phyloP scores from a whole-genome alignment of 2,113 vertebrate genomes.

The Prochilodus magdalenae region DNA sequence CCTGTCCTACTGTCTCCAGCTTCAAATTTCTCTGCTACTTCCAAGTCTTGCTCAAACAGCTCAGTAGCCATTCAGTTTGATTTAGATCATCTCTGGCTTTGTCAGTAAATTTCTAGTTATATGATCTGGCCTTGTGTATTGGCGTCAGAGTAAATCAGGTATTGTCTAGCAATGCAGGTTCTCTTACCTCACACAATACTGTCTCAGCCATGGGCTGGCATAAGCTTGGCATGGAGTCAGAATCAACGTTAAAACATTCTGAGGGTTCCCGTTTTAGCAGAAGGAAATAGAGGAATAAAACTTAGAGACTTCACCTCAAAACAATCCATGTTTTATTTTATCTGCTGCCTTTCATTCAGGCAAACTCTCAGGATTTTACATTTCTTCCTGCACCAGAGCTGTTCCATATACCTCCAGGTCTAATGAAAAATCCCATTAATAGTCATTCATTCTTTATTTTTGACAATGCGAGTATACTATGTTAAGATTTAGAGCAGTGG shows the following conservation, averaged over 20 bases:
- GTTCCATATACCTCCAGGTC: too few species aligned
- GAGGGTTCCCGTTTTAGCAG: conserved; percentile 23
- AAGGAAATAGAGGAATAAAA: background rate
- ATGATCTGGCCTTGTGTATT: conserved; percentile 62
- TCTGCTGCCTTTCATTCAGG: too few species aligned
- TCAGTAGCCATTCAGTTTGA: conserved; percentile 40
- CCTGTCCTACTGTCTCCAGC: conserved; percentile 32
- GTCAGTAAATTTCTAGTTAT: conserved; percentile 65
- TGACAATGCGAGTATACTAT: too few species aligned
- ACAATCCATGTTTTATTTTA: conserved; percentile 54
- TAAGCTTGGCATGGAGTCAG: conserved; percentile 63
- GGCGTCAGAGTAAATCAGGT: conserved; percentile 57
- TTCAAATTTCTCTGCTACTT: conserved; percentile 49
- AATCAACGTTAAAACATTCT: conserved; percentile 54
- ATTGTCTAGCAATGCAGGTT: conserved; percentile 49
- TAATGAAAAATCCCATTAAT: too few species aligned
- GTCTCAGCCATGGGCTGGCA: conserved; percentile 46
- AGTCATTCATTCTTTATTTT: too few species aligned
- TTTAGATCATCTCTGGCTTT: conserved; percentile 54
- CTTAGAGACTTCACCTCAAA: conserved; percentile 19
- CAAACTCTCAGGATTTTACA: background rate
- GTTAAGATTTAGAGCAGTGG: too few species aligned
- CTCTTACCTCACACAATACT: conserved; percentile 48
- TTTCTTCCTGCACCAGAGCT: too few species aligned
- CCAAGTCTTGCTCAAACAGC: conserved; percentile 54